phyloP scores from a whole-genome alignment of 2,113 vertebrate genomes.

The Leucoraja erinaceus region DNA sequence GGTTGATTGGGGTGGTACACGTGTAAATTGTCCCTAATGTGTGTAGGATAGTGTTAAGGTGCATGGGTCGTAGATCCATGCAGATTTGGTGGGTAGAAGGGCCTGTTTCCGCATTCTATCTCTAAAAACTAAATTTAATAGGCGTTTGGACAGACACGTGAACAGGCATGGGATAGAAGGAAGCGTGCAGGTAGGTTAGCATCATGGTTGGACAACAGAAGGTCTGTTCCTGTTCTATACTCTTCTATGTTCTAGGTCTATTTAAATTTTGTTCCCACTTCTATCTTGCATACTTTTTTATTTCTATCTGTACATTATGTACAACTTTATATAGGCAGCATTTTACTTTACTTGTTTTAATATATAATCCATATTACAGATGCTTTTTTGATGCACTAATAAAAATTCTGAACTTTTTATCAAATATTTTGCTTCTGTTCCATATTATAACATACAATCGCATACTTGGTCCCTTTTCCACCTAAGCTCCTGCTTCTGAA shows the following conservation, averaged over 20 bases:
- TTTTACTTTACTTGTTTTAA: background rate
- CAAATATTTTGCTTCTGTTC: background rate
- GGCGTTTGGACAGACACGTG: too few relatives aligned
- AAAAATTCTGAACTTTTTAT: background rate
- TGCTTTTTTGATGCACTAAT: background rate
- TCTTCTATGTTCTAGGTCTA: background rate
- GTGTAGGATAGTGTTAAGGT: too few relatives aligned
- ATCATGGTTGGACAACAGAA: too few relatives aligned
- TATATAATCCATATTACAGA: background rate
- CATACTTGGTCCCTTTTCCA: background rate
- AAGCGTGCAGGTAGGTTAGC: too few relatives aligned
- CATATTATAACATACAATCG: background rate
- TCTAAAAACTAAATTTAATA: too few relatives aligned
- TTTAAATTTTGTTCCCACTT: background rate
- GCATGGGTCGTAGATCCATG: too few relatives aligned
- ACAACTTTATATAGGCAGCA: background rate
- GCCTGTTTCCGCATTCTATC: too few relatives aligned
- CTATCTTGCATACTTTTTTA: background rate
- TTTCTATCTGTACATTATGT: background rate
- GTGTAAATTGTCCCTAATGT: too few relatives aligned
- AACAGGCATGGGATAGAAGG: too few relatives aligned
- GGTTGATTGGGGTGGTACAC: too few relatives aligned
- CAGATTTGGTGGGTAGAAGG: too few relatives aligned
- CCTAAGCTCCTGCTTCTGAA: background rate
- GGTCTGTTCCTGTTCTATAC: too few relatives aligned